A percentile compares a stretch with the other conserved stretches of the same genome.
phyloP scores from a whole-genome alignment of 2,888 invertebrate genomes.

The Calameuta filiformis region DNA sequence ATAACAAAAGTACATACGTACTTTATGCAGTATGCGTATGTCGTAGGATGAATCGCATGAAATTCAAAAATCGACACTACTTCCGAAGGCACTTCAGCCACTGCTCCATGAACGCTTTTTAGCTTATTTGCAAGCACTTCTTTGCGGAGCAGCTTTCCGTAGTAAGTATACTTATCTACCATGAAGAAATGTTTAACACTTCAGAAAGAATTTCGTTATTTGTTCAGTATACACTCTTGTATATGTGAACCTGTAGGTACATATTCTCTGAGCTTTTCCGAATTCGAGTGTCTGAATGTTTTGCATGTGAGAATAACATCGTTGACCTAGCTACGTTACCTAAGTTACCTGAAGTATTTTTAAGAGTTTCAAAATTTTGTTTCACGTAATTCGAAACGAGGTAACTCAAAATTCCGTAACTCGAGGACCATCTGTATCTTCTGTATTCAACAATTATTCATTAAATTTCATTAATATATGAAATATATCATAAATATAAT shows the following conservation, averaged over 20 bases:
- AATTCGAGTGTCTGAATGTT: neutral
- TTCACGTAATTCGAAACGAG: too few relatives aligned
- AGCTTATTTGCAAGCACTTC: neutral
- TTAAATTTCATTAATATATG: neutral
- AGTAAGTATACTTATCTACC: neutral
- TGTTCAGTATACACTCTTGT: neutral
- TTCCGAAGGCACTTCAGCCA: neutral
- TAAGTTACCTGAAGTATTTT: too few relatives aligned
- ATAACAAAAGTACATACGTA: neutral
- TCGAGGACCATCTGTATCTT: neutral
- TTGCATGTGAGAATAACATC: neutral
- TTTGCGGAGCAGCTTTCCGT: neutral
- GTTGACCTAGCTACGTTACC: neutral
- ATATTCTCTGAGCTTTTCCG: neutral
- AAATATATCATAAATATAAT: too few relatives aligned
- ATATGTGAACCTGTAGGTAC: neutral
- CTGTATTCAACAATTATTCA: neutral
- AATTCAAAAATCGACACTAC: neutral
- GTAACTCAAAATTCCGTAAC: too few relatives aligned
- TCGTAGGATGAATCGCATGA: neutral
- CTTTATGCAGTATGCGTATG: neutral
- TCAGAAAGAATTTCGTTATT: neutral
- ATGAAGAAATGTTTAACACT: neutral
- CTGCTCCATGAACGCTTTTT: neutral
- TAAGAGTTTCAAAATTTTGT: too few relatives aligned